phyloP scores from a whole-genome alignment of 1,140 invertebrate species.

The Drosophila parvula region DNA sequence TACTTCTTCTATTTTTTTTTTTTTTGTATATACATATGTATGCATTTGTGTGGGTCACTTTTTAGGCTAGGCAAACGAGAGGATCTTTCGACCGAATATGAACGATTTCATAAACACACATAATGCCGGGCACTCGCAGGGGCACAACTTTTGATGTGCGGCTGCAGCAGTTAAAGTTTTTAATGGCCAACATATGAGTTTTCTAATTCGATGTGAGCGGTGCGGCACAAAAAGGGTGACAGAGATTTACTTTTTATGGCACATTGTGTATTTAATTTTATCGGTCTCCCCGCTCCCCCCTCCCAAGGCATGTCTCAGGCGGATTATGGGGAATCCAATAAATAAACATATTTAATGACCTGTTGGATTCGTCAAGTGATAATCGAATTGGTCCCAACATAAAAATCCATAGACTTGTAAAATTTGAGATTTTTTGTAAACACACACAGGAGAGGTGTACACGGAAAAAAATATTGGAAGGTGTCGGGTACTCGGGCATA shows the following conservation, averaged over 20 bases:
- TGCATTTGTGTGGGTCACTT: constrained; percentile 34
- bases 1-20: neutral
- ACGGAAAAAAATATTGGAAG: constrained; percentile 2
- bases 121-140: constrained; percentile 35
- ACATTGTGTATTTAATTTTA: constrained; percentile 49
- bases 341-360: constrained; percentile 39
- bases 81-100: constrained; percentile 35
- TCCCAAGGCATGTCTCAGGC: neutral
- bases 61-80: constrained; percentile 45
- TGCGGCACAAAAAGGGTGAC: constrained; percentile 25
- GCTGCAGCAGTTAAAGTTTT: constrained; percentile 54
- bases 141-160: constrained; percentile 44
- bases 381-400: neutral
- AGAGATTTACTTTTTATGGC: constrained; percentile 27
- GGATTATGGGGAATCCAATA: constrained; percentile 26
- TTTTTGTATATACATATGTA: neutral
- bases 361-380: constrained; percentile 10
- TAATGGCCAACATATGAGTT: constrained; percentile 58
- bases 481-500: neutral
- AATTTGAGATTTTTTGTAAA: constrained; percentile 20
- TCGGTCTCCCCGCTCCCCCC: neutral
- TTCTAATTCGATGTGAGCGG: constrained; percentile 29
- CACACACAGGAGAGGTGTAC: constrained; percentile 1
- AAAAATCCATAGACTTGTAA: constrained; percentile 1
- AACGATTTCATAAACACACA: constrained; percentile 61